Evolutionary conservation across 2,113 vertebrate genomes (phyloP).

Genomic region (Dinomys branickii): DNA sequence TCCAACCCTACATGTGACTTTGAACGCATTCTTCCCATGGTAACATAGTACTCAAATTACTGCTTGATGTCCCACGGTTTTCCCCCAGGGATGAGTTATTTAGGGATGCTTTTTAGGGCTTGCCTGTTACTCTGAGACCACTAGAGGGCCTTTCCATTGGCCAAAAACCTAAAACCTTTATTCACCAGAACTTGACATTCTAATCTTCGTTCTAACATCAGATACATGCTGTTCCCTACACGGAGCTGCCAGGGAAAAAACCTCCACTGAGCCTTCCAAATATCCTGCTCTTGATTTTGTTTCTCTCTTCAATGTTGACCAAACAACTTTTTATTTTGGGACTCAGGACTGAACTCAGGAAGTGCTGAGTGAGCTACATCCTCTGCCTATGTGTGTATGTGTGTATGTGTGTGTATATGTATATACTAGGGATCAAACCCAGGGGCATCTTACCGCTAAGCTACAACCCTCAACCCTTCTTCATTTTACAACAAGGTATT

Average conservation of each 20-base stretch:
- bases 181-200: background rate
- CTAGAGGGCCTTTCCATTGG: background rate
- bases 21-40: background rate
- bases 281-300: background rate
- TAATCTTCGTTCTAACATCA: background rate
- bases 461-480: background rate
- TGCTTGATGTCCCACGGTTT: background rate
- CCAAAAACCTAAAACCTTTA: background rate
- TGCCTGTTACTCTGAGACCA: constrained; percentile 16
- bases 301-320: background rate
- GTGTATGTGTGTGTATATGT: background rate
- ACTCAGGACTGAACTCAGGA: background rate
- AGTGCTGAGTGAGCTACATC: background rate
- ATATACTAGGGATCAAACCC: background rate
- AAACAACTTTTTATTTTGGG: background rate
- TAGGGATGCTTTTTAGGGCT: background rate
- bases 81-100: background rate
- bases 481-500: background rate
- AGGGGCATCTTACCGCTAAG: background rate
- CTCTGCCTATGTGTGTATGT: background rate
- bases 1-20: background rate
- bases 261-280: background rate
- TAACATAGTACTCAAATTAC: background rate
- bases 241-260: background rate
- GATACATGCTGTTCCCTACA: background rate